Evolutionary conservation across 1,140 invertebrate species (phyloP).

Genomic region (Tetraneura akinire): DNA sequence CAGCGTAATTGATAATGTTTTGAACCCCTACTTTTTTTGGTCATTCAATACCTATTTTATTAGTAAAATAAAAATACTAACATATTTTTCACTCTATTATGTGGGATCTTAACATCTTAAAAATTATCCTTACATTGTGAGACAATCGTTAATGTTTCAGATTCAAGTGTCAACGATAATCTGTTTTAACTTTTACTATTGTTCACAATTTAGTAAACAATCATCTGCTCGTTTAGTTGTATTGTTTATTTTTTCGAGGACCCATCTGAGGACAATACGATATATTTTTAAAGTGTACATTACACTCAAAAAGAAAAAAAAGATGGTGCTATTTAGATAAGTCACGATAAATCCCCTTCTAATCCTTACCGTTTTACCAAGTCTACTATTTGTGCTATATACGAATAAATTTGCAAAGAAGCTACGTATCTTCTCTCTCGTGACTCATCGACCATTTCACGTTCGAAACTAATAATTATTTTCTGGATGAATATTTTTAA

Average conservation of each 20-base stretch:
- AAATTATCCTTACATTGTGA: background rate
- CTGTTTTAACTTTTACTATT: background rate
- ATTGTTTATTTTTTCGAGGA: background rate
- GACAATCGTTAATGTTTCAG: background rate
- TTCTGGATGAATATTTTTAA: background rate
- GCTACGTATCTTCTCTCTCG: slow-evolving; percentile 4
- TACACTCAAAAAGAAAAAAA: background rate
- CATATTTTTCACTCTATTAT: too few species aligned
- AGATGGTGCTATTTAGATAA: slow-evolving; percentile 10
- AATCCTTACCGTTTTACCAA: background rate
- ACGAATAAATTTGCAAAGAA: slow-evolving; percentile 27
- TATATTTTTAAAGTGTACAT: background rate
- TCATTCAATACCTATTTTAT: too few species aligned
- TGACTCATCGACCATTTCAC: slow-evolving; percentile 25
- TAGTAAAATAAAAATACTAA: too few species aligned
- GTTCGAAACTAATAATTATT: slow-evolving; percentile 36
- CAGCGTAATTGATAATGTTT: too few species aligned
- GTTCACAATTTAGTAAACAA: background rate
- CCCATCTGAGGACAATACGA: background rate
- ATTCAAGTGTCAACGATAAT: slow-evolving; percentile 15
- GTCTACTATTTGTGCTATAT: background rate
- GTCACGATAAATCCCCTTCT: slow-evolving; percentile 18
- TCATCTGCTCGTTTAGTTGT: background rate
- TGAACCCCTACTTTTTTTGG: too few species aligned
- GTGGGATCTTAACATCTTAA: background rate